Evolutionary conservation across 1,140 invertebrate species (phyloP), one percentile per base, ranked within the genome.

Genomic region (Drosophila nebulosa): DNA sequence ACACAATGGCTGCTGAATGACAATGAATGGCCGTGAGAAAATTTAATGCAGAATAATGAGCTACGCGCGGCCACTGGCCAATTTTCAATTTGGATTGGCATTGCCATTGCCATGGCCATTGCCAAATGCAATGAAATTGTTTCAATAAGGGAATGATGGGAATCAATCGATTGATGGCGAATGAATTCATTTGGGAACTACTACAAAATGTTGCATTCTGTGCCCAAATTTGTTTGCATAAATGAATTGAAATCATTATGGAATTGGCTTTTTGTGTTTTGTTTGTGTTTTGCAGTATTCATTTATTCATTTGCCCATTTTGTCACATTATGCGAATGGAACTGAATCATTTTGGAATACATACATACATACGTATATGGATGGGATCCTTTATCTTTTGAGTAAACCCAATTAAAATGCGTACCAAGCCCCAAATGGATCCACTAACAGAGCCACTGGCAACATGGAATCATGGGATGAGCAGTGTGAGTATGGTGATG

Each of bases 41-140:
- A 75, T 75, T 75, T 75, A 76, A 76, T 75, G 74, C 65, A 69
- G 64, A 75, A 76, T 75, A 74, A 76, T 76, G 72, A 76, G 75
- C 46, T 55, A 46, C 9, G 12, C 46, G 24, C 4, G 12, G 57
- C 18, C 35, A 51, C 39, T 46, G 42, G 72, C 73, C 70, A 69
- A 76, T 68, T 62, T 53, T 68, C 72, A 74, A 74, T 74, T 69
- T n/a, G n/a, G n/a, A n/a, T n/a, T n/a, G n/a, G n/a, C n/a, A n/a
- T n/a, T n/a, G n/a, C 21, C 26, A 36, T 27, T 27, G 26, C 27
- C 27, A 30, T 30, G 6, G 27, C 27, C 27, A 30, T 30, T 30
- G 27, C 27, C 27, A 30, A n/a, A 30, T 42, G 14, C 39, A 42
- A 42, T 42, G 16, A 16, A 42, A 18, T 42, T 42, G 39, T 18